Conservation (phyloP, 1,140 invertebrate genomes). For the Wiebesia pumilae region DNA sequence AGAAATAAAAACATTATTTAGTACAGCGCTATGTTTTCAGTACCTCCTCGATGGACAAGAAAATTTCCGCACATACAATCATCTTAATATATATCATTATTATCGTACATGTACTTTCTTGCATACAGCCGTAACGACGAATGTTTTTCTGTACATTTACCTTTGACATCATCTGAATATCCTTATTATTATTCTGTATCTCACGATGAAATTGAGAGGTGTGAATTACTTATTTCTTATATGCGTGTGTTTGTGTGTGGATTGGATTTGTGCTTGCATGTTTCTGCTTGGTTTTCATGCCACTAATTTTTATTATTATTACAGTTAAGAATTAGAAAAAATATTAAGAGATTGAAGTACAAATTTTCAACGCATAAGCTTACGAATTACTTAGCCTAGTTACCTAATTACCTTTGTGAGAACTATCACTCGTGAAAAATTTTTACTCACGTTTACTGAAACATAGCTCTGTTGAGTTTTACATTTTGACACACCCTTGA, state of each 20-base stretch:
- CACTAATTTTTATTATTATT: slow-evolving; percentile 6
- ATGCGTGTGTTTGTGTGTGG: slow-evolving; percentile 23
- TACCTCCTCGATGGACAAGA: slow-evolving; percentile 40
- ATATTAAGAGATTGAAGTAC: background rate
- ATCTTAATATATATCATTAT: background rate
- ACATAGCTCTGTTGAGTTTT: slow-evolving; percentile 63
- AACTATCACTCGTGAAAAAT: background rate
- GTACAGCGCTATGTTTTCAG: slow-evolving; percentile 68
- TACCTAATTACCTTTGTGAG: background rate
- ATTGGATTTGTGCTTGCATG: slow-evolving; percentile 28
- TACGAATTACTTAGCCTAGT: background rate
- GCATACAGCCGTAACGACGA: background rate
- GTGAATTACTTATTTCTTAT: slow-evolving; percentile 47
- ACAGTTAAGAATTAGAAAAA: background rate
- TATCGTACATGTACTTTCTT: background rate
- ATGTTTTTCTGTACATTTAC: slow-evolving; percentile 8
- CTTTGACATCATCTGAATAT: slow-evolving; percentile 10
- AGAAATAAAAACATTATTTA: slow-evolving; percentile 30
- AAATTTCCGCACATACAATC: background rate
- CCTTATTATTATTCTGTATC: slow-evolving; percentile 1
- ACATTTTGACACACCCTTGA: background rate
- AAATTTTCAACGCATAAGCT: background rate
- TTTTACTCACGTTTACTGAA: slow-evolving; percentile 50
- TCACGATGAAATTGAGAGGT: slow-evolving; percentile 43
- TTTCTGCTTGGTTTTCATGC: background rate